Conservation (phyloP, 2,113 vertebrate species). For the Fulmarus glacialis region DNA sequence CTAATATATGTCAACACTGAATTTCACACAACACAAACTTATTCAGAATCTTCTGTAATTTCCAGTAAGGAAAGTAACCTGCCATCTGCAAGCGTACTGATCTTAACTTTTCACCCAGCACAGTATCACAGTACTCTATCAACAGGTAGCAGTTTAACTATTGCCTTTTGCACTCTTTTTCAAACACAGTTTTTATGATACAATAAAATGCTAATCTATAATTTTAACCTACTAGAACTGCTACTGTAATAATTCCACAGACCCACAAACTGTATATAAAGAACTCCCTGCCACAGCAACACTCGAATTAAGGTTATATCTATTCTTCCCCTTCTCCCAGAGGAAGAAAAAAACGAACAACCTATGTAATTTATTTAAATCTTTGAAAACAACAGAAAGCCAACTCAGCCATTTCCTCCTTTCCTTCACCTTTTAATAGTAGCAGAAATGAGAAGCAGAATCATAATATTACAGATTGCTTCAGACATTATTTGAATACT, state of each 20-base stretch:
- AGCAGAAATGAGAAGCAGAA: not conserved
- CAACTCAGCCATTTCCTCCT: not conserved
- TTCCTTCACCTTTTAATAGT: not conserved
- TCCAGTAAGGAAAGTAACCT: not conserved
- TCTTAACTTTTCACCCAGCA: not conserved
- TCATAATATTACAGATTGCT: not conserved
- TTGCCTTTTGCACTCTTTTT: not conserved
- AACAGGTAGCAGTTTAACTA: not conserved
- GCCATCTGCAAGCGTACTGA: fast-evolving
- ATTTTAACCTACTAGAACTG: not conserved
- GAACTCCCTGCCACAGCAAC: not conserved
- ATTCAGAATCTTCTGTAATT: not conserved
- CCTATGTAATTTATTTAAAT: not conserved
- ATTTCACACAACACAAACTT: not conserved
- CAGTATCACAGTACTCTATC: not conserved
- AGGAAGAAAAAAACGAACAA: not conserved
- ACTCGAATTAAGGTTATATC: not conserved
- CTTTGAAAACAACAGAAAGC: not conserved
- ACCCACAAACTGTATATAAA: not conserved
- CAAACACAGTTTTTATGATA: not conserved
- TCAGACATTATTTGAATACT: not conserved
- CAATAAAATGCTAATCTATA: not conserved
- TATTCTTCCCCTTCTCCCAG: not conserved
- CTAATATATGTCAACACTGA: not conserved
- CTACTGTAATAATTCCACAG: not conserved